Evolutionary conservation across 2,797 vertebrate genomes (phyloP).

Genomic region (Gila robusta): DNA sequence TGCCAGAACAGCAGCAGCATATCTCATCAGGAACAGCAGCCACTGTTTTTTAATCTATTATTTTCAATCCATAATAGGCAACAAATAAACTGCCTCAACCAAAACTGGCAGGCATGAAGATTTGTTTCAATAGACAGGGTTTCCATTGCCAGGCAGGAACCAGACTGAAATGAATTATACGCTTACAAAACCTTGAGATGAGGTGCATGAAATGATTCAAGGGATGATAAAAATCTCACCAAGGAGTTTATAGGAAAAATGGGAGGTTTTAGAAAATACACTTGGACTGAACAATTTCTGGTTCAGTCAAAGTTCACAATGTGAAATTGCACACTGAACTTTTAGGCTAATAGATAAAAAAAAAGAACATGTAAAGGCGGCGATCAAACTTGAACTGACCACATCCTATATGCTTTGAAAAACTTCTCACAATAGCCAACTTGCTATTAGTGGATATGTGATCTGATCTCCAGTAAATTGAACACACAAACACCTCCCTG

Average conservation of each 20-base stretch:
- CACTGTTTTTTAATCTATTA: constrained; percentile 6
- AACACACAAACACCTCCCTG: constrained; percentile 22
- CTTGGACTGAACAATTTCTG: neutral
- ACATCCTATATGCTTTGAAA: neutral
- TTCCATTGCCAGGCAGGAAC: neutral
- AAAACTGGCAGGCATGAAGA: constrained; percentile 28
- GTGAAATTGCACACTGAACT: neutral
- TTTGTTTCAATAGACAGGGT: constrained; percentile 33
- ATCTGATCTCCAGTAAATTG: constrained; percentile 1
- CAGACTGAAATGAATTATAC: constrained; percentile 32
- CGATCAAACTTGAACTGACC: neutral
- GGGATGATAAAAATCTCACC: constrained; percentile 17
- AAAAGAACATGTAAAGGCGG: neutral
- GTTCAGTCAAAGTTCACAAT: neutral
- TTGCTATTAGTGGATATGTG: neutral
- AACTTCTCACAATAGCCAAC: neutral
- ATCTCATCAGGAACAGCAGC: neutral
- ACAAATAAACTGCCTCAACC: constrained; percentile 36
- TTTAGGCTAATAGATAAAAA: neutral
- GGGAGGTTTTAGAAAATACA: neutral
- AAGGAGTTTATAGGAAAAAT: neutral
- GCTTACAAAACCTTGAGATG: neutral
- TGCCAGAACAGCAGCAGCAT: neutral
- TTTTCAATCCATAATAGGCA: constrained; percentile 24
- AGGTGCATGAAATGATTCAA: constrained; percentile 11